Conservation (phyloP, 2,797 vertebrate species). For the Protonibea diacanthus region DNA sequence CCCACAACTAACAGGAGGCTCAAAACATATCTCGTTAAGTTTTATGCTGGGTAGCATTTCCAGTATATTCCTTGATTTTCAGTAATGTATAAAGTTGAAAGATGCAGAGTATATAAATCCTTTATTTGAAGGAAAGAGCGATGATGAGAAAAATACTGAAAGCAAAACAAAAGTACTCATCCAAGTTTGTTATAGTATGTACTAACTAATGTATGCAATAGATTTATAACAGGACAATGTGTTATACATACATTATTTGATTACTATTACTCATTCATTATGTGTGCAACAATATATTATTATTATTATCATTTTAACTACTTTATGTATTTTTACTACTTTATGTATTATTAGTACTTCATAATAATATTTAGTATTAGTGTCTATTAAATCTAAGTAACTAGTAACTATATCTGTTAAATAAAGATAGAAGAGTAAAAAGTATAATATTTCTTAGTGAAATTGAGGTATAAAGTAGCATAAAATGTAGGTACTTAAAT, state of each 20-base stretch:
- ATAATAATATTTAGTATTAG: too few species aligned
- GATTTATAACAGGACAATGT: too few species aligned
- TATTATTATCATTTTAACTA: not conserved
- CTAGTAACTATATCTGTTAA: too few species aligned
- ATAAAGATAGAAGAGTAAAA: too few species aligned
- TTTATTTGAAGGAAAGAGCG: not conserved
- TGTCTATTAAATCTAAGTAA: too few species aligned
- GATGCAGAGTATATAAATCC: not conserved
- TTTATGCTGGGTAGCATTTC: not conserved
- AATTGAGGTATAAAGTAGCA: too few species aligned
- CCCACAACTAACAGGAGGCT: constrained; percentile 2
- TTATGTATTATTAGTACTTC: too few species aligned
- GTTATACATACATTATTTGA: not conserved
- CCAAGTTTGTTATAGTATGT: too few species aligned
- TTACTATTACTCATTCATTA: not conserved
- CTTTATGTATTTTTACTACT: not conserved
- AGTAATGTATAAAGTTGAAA: not conserved
- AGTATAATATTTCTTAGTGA: too few species aligned
- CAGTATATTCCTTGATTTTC: not conserved
- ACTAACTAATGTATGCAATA: too few species aligned
- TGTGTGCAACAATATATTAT: not conserved
- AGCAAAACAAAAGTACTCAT: too few species aligned
- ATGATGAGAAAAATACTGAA: not conserved
- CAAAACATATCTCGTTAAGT: not conserved
- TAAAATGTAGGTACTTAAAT: too few species aligned